Evolutionary conservation across 2,888 invertebrate species (phyloP), one percentile per base, ranked within the genome.

Genomic region (Drosophila merina): DNA sequence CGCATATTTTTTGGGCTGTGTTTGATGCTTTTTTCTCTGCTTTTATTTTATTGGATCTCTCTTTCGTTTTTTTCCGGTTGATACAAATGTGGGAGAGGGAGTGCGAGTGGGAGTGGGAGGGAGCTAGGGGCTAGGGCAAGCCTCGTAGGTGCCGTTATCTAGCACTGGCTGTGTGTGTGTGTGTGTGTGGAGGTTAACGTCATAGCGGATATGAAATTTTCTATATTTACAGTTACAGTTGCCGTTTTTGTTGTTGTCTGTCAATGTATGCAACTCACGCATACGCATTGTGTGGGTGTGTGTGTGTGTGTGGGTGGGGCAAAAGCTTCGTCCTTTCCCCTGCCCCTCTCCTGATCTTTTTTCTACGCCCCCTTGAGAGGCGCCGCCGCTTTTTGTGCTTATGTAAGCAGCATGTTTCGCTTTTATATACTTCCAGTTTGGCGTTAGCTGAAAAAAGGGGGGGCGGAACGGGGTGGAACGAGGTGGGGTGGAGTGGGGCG

Each of bases 321-420:
- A 50, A 69, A 70, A 70, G 55, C 33, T 44, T 49, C 69, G 57
- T 59, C 44, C 55, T 42, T 44, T 38, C 38, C 12, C 8, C 57
- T 12, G 25, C 52, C 28, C 12, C 14, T 51, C 6, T 6, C 42
- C 14, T 10, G 9, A 6, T 30, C 38, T 36, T 42, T 62, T 40
- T 52, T 45, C 38, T 51, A 50, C 59, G 47, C 62, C 77, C 62
- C 62, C 59, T 68, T 42, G 66, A 66, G 66, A 54, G 55, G 31
- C 59, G 47, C 44, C 49, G 56, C 63, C 20, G 20, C 20, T 71
- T 67, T 55, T 58, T 54, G 45, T 71, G 80, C 85, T 81, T 85
- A 81, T 81, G 81, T 81, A 85, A 81, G 86, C 75, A 82, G 79
- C 85, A 82, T 85, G 83, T 85, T 85, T 81, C 86, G 79, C 76